Evolutionary conservation across 2,113 vertebrate genomes (phyloP).

Genomic region (Nesoenas mayeri): DNA sequence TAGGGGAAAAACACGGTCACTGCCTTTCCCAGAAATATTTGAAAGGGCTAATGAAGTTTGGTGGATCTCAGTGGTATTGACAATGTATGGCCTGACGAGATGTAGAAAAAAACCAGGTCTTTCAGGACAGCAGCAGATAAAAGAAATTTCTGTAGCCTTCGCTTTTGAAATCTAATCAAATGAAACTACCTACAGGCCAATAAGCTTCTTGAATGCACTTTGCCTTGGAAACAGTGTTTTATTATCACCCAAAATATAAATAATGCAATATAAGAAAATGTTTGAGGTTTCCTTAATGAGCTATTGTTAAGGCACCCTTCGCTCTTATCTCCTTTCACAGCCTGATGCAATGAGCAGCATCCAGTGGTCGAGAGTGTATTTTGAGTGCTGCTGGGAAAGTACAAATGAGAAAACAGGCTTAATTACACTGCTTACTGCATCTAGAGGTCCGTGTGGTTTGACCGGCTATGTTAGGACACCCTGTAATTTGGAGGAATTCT

Average conservation of each 20-base stretch:
- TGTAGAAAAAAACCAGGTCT: neutral
- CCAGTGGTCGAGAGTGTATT: neutral
- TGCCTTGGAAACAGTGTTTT: constrained; percentile 35
- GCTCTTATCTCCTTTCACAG: constrained; percentile 18
- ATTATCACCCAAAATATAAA: constrained; percentile 55
- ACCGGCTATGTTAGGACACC: constrained; percentile 60
- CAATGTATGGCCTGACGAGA: neutral
- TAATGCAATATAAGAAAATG: constrained; percentile 61
- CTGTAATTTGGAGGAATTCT: constrained; percentile 67
- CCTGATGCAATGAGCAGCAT: constrained; percentile 44
- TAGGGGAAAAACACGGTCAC: neutral
- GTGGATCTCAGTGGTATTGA: constrained; percentile 4
- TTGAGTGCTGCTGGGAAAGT: constrained; percentile 35
- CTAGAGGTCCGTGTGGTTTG: constrained; percentile 50
- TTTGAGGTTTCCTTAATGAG: constrained; percentile 56
- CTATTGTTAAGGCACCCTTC: constrained; percentile 30
- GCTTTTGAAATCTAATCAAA: constrained; percentile 9
- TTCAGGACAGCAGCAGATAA: constrained; percentile 24
- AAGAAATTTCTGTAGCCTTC: constrained; percentile 11
- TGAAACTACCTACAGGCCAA: constrained; percentile 43
- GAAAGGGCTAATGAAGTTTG: constrained; percentile 26
- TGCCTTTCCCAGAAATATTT: constrained; percentile 18
- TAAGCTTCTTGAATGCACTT: constrained; percentile 48
- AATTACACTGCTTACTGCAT: constrained; percentile 63
- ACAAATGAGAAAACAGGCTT: constrained; percentile 60